These are phyloP conservation scores for Actinernus sp. DNA, from an alignment of 92 coral and sea anemone genomes.

Conservation along the genomic window DNA sequence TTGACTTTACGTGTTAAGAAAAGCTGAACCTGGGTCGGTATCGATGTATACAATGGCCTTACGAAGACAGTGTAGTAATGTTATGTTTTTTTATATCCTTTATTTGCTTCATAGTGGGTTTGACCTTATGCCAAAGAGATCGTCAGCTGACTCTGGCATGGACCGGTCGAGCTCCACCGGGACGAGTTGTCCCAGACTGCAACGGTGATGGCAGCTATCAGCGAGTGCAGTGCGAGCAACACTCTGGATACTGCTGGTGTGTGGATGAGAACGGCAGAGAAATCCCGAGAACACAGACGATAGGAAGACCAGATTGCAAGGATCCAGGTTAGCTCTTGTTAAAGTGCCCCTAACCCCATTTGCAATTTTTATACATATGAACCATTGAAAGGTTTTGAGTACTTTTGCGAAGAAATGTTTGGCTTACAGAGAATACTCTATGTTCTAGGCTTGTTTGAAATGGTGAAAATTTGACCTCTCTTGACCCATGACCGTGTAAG, in stretches of 20 bases:
- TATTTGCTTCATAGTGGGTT: conserved; percentile 46
- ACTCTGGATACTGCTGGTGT: conserved; percentile 93
- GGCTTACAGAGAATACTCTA: no score
- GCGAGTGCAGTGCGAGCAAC: conserved; percentile 78
- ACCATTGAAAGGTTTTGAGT: no score
- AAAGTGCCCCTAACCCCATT: no score
- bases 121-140: conserved; percentile 74
- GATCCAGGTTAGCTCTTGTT: conserved; percentile 73
- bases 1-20: no score
- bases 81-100: background rate
- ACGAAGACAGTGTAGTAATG: no score
- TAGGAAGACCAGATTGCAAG: conserved; percentile 57
- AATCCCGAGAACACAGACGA: conserved; percentile 80
- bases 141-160: conserved; percentile 79
- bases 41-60: no score
- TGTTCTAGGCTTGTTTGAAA: no score
- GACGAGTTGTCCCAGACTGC: conserved; percentile 82
- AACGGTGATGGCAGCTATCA: conserved; percentile 62
- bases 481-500: no score
- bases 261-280: conserved; percentile 79
- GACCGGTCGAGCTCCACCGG: conserved; percentile 74
- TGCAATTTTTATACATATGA: no score
- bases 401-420: no score
- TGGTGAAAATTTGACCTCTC: no score
- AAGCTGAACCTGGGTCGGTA: no score